phyloP scores from a whole-genome alignment of 2,797 vertebrate species.

The Cyprinella venusta region DNA sequence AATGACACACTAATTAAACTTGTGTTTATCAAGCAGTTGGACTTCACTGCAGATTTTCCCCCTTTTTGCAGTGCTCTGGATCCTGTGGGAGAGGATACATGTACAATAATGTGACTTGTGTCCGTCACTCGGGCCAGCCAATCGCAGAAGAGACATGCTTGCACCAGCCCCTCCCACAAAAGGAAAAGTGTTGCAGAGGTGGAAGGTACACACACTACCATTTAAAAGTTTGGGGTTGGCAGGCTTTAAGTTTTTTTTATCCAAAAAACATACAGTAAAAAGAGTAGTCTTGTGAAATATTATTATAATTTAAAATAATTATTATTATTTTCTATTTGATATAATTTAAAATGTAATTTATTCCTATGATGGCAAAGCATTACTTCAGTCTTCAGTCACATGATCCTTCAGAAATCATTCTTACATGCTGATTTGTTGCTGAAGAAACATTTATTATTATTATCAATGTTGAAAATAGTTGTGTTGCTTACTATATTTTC shows the following conservation, averaged over 20 bases:
- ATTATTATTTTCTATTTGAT: no score
- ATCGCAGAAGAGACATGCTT: constrained; percentile 88
- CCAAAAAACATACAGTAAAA: no score
- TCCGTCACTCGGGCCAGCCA: constrained; percentile 83
- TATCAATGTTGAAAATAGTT: not conserved
- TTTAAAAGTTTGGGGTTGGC: no score
- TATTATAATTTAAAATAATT: no score
- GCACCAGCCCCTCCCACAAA: constrained; percentile 83
- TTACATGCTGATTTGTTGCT: not conserved
- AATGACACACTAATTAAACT: constrained; percentile 21
- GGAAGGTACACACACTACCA: constrained; percentile 64
- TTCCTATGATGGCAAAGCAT: no score
- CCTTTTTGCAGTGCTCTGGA: constrained; percentile 89
- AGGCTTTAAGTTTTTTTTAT: no score
- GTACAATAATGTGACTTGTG: constrained; percentile 88
- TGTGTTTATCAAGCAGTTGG: constrained; percentile 36
- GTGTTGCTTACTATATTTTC: not conserved
- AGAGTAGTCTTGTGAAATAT: no score
- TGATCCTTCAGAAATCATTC: not conserved
- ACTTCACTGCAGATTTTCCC: constrained; percentile 6
- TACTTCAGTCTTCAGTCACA: not conserved
- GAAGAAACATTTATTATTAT: not conserved
- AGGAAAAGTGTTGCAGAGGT: constrained; percentile 88
- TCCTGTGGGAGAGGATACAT: constrained; percentile 92
- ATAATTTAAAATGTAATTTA: no score